These are phyloP conservation scores for Catocala nupta DNA, from an alignment of 2,888 invertebrate genomes.

Conservation along the genomic window DNA sequence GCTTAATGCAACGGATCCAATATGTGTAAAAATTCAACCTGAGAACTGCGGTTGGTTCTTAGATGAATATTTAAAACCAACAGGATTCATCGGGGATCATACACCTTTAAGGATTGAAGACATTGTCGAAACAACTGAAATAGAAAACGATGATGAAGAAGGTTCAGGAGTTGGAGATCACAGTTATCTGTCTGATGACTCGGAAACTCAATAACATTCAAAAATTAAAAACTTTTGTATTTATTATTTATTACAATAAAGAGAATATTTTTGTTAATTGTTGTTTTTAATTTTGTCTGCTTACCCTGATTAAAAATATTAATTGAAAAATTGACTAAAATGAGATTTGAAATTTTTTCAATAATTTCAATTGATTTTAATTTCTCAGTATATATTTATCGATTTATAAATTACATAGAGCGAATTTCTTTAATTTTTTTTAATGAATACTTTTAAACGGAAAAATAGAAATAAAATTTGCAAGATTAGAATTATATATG, in stretches of 20 bases:
- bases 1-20: conserved; percentile 30
- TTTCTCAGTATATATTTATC: too few species aligned
- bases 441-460: too few species aligned
- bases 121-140: conserved; percentile 44
- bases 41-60: conserved; percentile 48
- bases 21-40: conserved; percentile 44
- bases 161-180: conserved; percentile 38
- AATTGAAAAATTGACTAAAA: too few species aligned
- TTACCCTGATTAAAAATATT: too few species aligned
- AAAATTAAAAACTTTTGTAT: conserved; percentile 10
- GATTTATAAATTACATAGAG: too few species aligned
- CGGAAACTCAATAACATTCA: conserved; percentile 22
- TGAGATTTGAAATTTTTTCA: too few species aligned
- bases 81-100: conserved; percentile 52
- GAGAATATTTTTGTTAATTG: too few species aligned
- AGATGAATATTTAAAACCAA: conserved; percentile 49
- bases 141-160: conserved; percentile 37
- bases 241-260: conserved; percentile 8
- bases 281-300: too few species aligned
- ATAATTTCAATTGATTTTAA: too few species aligned
- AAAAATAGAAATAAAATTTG: not conserved
- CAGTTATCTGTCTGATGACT: conserved; percentile 44
- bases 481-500: too few species aligned
- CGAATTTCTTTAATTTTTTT: too few species aligned
- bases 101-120: conserved; percentile 36